A percentile compares a stretch with the other conserved stretches of the same genome.
These are phyloP conservation scores for Falco columbarius DNA, from an alignment of 2,797 vertebrate species.

Conservation along the genomic window DNA sequence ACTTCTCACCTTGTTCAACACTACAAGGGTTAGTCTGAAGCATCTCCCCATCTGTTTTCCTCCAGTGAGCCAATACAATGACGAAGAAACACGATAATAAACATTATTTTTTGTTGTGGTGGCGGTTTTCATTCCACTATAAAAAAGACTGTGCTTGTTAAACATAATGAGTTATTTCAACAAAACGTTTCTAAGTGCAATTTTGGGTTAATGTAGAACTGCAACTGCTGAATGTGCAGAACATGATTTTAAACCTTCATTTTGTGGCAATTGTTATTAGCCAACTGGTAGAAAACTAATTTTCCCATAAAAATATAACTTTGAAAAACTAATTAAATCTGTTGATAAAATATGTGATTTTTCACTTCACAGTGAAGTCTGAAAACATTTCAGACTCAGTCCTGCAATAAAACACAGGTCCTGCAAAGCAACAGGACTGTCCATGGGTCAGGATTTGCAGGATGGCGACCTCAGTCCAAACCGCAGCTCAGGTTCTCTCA, in stretches of 20 bases:
- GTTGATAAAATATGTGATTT: neutral
- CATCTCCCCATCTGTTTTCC: constrained; percentile 19
- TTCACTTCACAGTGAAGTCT: neutral
- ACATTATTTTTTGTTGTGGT: neutral
- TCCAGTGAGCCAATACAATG: neutral
- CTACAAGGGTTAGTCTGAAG: constrained; percentile 6
- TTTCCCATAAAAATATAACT: neutral
- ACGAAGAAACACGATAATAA: neutral
- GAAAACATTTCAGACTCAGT: neutral
- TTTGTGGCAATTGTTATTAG: neutral
- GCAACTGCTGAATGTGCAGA: neutral
- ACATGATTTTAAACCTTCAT: neutral
- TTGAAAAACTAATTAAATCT: neutral
- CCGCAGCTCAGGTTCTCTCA: neutral
- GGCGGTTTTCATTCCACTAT: neutral
- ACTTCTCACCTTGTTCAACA: constrained; percentile 32
- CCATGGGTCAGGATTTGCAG: rapidly evolving
- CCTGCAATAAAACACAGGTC: neutral
- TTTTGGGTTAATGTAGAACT: neutral
- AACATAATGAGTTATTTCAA: neutral
- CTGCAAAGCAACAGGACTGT: neutral
- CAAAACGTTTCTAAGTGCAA: neutral
- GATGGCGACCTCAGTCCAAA: neutral
- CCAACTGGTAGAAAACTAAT: neutral
- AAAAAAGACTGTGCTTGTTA: neutral